Conservation (phyloP, 2,113 vertebrate genomes). For the Tapirus terrestris region DNA sequence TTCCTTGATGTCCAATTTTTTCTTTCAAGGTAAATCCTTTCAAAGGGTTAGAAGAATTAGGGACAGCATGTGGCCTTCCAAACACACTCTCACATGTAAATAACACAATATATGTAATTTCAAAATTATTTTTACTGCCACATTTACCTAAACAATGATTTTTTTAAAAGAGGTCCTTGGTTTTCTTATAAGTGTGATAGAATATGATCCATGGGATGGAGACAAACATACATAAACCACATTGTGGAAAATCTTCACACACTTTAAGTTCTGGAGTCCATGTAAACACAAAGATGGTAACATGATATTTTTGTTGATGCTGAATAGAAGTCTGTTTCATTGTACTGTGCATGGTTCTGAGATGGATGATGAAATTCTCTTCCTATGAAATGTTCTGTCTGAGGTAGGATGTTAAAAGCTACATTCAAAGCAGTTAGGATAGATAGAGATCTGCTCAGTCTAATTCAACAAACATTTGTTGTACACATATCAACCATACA, state of each 20-base stretch:
- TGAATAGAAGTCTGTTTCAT: neutral
- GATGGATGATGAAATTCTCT: neutral
- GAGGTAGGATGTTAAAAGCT: neutral
- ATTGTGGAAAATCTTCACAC: neutral
- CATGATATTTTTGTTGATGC: conserved; percentile 16
- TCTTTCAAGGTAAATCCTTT: conserved; percentile 64
- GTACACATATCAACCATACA: neutral
- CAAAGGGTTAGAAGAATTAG: conserved; percentile 43
- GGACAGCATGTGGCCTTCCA: conserved; percentile 33
- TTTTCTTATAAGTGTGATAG: conserved; percentile 35
- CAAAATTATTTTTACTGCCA: conserved; percentile 23
- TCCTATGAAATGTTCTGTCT: neutral
- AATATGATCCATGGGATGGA: neutral
- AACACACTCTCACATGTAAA: conserved; percentile 22
- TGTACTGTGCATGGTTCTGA: neutral
- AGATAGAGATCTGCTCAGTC: neutral
- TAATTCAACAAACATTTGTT: neutral
- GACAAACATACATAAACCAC: neutral
- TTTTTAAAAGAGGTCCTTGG: neutral
- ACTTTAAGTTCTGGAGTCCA: neutral
- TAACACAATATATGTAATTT: conserved; percentile 30
- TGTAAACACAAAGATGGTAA: conserved; percentile 12
- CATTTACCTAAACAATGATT: conserved; percentile 40
- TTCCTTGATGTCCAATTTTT: conserved; percentile 62
- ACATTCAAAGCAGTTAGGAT: neutral